phyloP scores from a whole-genome alignment of 2,113 vertebrate genomes.

The Polypterus bichir region DNA sequence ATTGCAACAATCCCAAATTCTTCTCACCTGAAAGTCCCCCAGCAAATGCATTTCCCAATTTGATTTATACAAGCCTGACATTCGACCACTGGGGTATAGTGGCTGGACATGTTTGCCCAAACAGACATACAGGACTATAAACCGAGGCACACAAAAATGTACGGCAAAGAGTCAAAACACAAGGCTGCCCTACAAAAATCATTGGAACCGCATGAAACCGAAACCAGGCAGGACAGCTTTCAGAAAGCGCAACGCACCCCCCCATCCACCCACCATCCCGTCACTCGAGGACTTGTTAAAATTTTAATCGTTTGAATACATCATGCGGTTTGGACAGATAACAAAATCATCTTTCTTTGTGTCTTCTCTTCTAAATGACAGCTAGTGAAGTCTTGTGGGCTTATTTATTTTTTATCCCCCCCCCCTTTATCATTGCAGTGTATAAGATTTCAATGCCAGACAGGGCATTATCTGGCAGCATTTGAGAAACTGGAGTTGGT shows the following conservation, averaged over 20 bases:
- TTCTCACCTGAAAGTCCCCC: too few species aligned
- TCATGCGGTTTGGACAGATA: slow-evolving; percentile 57
- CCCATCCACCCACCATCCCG: slow-evolving; percentile 20
- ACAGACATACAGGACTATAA: slow-evolving; percentile 2
- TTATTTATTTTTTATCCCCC: slow-evolving; percentile 27
- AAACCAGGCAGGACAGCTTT: slow-evolving; percentile 39
- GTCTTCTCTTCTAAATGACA: slow-evolving; percentile 38
- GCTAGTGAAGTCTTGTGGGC: slow-evolving; percentile 25
- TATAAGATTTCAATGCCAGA: slow-evolving; percentile 42
- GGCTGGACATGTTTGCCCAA: too few species aligned
- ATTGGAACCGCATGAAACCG: slow-evolving; percentile 55
- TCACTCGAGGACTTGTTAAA: slow-evolving; percentile 64
- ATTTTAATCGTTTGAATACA: slow-evolving; percentile 68
- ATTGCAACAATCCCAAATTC: too few species aligned
- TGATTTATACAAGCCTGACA: too few species aligned
- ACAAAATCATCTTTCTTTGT: slow-evolving; percentile 45
- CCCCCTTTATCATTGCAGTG: slow-evolving; percentile 40
- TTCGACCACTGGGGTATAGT: too few species aligned
- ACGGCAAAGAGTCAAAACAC: slow-evolving; percentile 40
- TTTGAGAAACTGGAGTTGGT: too few species aligned
- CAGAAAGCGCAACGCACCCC: slow-evolving; percentile 20
- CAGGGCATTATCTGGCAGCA: slow-evolving; percentile 20
- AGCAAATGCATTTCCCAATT: too few species aligned
- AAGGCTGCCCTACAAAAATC: slow-evolving; percentile 45
- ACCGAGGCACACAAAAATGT: slow-evolving; percentile 33